Percentiles rank a stretch among this genome's conserved stretches.
phyloP scores from a whole-genome alignment of 2,888 invertebrate species.

The Pristionchus japonicus region DNA sequence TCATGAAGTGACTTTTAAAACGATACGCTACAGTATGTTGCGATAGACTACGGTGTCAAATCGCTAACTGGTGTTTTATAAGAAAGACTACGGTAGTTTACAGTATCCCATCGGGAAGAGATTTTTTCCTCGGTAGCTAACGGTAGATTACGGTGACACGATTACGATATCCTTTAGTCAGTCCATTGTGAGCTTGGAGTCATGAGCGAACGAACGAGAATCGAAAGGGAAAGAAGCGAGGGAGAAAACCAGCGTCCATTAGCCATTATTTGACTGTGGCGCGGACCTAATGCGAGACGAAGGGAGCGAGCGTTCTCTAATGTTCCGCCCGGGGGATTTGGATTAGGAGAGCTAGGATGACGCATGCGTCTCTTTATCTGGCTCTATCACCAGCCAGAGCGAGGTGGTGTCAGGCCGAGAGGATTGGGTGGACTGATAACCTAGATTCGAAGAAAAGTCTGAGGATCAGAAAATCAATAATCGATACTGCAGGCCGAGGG shows the following conservation, averaged over 20 bases:
- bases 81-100: neutral
- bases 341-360: too few relatives aligned
- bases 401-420: too few relatives aligned
- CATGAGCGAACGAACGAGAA: neutral
- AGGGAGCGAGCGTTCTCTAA: constrained; percentile 19
- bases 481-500: constrained; percentile 65
- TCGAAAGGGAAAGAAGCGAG: neutral
- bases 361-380: too few relatives aligned
- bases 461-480: constrained; percentile 18
- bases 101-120: neutral
- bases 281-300: constrained; percentile 16
- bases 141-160: neutral
- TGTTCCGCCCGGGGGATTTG: neutral
- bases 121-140: neutral
- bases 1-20: neutral
- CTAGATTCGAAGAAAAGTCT: neutral
- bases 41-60: neutral
- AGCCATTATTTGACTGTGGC: constrained; percentile 16
- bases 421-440: neutral
- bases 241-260: constrained; percentile 19
- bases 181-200: neutral
- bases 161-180: neutral
- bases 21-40: too few relatives aligned
- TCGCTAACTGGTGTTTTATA: too few relatives aligned
- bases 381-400: too few relatives aligned